Base-by-base conservation (phyloP, 2,113 vertebrate genomes). In the Myanophis thanlyinensis region DNA sequence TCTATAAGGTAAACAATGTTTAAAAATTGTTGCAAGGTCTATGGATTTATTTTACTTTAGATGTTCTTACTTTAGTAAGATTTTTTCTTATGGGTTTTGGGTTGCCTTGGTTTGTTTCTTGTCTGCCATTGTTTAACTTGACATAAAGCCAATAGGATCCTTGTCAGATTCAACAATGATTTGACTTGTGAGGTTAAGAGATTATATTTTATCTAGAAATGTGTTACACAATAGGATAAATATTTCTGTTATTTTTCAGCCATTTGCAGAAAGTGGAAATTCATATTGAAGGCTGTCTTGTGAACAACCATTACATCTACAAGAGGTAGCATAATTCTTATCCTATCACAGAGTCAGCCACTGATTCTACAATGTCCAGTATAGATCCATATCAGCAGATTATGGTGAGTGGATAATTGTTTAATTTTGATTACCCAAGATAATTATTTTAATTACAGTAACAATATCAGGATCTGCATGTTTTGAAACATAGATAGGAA, bases 371-470 rank as follows among this genome's bases (percentile, higher is more conserved):
- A 93, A 99, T 99, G 99, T 98, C 99, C 13, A 95, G 98, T 90
- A 98, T 98, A 97, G 98, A 98, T 96, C 98, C 98, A 49, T 98
- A 98, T 95, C 98, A 98, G 93, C 98, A 98, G 93, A 99, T 99
- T 94, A 98, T 98, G 96, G 99, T 99, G 96, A 98, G 99, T 99
- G 94, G 54, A 80, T 40, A 46, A 87, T 96, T 91, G 89, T 46
- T 95, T 93, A 46, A 53, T 88, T 88, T 80, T 80, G 13, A 0
- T 92, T 0, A 1, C 91, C 3, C 53, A 49, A 27, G 47, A 4
- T 85, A 30, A 46, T 56, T 92, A 35, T 13, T 87, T 5, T 84
- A n/a, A 90, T 51, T 35, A 54, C 25, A 2, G 8, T 27, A 48
- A 10, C 3, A 53, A 3, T 15, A 0, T 87, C 91, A 47, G 10